phyloP scores from a whole-genome alignment of 2,113 vertebrate genomes.

The Cephalopterus ornatus region DNA sequence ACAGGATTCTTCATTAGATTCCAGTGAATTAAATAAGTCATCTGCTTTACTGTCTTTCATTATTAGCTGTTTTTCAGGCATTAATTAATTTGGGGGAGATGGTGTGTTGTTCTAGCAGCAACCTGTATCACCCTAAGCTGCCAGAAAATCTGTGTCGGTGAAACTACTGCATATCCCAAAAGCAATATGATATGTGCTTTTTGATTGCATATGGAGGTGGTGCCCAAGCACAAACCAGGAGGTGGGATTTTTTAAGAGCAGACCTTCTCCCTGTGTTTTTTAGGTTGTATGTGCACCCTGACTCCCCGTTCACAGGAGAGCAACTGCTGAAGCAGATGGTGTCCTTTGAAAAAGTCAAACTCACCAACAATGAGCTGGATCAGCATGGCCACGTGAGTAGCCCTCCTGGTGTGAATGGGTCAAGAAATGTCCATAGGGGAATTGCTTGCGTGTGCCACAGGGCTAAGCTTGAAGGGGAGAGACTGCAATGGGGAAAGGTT shows the following conservation, averaged over 20 bases:
- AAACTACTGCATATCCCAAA: fast-evolving
- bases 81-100: neutral
- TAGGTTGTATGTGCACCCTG: constrained; percentile 95
- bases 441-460: neutral
- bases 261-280: neutral
- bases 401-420: neutral
- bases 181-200: neutral
- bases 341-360: constrained; percentile 98
- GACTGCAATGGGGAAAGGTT: neutral
- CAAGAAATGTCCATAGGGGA: fast-evolving
- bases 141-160: neutral
- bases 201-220: neutral
- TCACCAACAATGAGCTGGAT: constrained; percentile 98
- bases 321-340: constrained; percentile 98
- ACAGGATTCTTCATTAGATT: neutral
- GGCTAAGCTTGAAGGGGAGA: neutral
- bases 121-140: neutral
- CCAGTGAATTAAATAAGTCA: neutral
- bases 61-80: neutral
- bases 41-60: neutral
- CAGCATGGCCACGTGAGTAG: constrained; percentile 94
- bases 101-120: neutral
- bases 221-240: neutral
- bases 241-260: neutral
- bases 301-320: constrained; percentile 95